These are phyloP conservation scores for Mastacembelus armatus DNA, from an alignment of 2,797 vertebrate species.

Conservation along the genomic window DNA sequence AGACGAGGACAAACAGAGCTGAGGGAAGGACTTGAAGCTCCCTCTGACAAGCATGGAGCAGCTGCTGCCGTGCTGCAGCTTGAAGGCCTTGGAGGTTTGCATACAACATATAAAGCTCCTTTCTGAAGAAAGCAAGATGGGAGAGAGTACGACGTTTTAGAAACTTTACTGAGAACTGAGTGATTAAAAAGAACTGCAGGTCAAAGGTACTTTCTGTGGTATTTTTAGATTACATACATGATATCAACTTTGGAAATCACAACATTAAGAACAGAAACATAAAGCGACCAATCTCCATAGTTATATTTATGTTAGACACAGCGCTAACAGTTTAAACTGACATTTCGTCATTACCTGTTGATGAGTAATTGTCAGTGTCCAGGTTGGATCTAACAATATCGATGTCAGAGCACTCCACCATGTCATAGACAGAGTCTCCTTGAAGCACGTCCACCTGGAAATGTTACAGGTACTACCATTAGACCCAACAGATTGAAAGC, in stretches of 20 bases:
- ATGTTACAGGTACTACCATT: conserved; percentile 5
- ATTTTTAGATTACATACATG: background rate
- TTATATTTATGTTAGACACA: background rate
- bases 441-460: conserved; percentile 87
- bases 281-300: background rate
- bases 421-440: conserved; percentile 83
- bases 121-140: conserved; percentile 76
- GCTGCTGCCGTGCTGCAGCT: conserved; percentile 73
- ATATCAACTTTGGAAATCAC: too few relatives aligned
- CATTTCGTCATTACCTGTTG: conserved; percentile 72
- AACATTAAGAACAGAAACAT: too few relatives aligned
- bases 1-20: conserved; percentile 6
- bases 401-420: conserved; percentile 74
- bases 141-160: background rate
- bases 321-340: background rate
- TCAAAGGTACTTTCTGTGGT: too few relatives aligned
- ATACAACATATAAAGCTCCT: conserved; percentile 84
- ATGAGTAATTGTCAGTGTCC: conserved; percentile 55
- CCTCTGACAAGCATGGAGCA: conserved; percentile 81
- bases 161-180: background rate
- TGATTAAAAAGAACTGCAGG: background rate
- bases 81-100: conserved; percentile 85
- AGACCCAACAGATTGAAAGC: conserved; percentile 1
- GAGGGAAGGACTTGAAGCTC: conserved; percentile 64
- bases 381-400: conserved; percentile 74